Evolutionary conservation across 53 echinoderm and acorn worm species (phyloP).

Genomic region (Arbacia lixula): DNA sequence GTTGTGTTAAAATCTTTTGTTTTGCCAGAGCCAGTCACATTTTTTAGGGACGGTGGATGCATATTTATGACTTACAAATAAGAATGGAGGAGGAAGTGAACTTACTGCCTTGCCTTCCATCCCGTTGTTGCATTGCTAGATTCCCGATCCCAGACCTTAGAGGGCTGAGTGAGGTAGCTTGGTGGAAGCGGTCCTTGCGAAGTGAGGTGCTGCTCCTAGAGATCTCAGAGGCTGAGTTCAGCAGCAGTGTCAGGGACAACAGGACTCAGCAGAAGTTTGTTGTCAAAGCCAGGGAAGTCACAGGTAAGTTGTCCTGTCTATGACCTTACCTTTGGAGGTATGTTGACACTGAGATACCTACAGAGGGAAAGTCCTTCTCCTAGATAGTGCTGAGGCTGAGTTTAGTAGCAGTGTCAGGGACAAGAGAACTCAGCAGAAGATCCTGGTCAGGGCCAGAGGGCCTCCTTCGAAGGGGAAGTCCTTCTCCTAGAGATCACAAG

Average conservation of each 20-base stretch:
- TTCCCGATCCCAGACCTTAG: conserved; percentile 97
- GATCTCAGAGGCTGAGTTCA: conserved; percentile 77
- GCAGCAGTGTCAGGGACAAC: conserved; percentile 71
- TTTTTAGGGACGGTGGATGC: no score
- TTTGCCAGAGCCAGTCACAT: no score
- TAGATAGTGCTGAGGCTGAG: conserved; percentile 74
- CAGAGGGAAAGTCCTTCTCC: conserved; percentile 81
- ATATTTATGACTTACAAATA: no score
- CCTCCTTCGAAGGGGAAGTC: no score
- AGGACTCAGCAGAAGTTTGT: conserved; percentile 74
- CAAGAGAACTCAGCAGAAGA: conserved; percentile 69
- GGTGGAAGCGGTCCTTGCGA: conserved; percentile 90
- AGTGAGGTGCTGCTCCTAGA: conserved; percentile 82
- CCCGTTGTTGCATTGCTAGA: no score
- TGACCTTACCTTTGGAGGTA: no score
- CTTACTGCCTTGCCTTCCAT: no score
- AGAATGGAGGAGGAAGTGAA: no score
- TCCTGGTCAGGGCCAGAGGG: conserved; percentile 79
- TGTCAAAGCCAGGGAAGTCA: conserved; percentile 81
- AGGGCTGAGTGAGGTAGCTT: conserved; percentile 82
- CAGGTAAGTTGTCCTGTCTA: no score
- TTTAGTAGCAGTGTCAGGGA: conserved; percentile 76
- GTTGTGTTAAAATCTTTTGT: no score
- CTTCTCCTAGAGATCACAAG: conserved; percentile 70
- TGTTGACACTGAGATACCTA: no score